Percentiles rank a stretch among this genome's conserved stretches.
These are phyloP conservation scores for Diorhabda sublineata DNA, from an alignment of 1,140 invertebrate genomes.

Conservation along the genomic window DNA sequence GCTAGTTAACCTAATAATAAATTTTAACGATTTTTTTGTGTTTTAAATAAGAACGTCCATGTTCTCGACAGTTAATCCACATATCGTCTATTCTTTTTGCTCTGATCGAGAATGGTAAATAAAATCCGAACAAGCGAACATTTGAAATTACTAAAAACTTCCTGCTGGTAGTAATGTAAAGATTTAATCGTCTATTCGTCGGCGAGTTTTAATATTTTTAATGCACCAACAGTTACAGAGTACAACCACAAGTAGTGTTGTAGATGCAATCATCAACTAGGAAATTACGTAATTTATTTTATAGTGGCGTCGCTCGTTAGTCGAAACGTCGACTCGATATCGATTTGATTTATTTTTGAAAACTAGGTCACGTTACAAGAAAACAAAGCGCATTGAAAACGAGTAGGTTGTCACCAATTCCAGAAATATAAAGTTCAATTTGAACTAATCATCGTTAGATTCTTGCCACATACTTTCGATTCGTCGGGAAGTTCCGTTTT, in stretches of 20 bases:
- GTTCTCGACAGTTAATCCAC: no score
- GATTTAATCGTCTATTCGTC: slow-evolving; percentile 13
- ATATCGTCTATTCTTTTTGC: not conserved
- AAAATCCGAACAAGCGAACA: not conserved
- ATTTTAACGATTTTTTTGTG: no score
- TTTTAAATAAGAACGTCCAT: no score
- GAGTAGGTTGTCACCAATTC: no score
- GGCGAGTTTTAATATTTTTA: slow-evolving; percentile 16
- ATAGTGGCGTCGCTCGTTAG: not conserved
- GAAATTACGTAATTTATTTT: slow-evolving; percentile 7
- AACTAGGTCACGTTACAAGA: no score
- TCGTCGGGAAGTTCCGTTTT: no score
- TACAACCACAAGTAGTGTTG: not conserved
- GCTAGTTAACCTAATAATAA: no score
- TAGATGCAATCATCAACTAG: slow-evolving; percentile 12
- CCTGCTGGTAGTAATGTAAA: slow-evolving; percentile 11
- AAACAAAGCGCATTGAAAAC: no score
- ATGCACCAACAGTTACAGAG: slow-evolving; percentile 5
- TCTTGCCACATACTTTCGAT: no score
- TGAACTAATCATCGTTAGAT: no score
- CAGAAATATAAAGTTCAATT: no score
- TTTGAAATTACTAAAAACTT: slow-evolving; percentile 13
- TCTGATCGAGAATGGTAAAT: not conserved
- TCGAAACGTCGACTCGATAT: not conserved
- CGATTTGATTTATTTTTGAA: no score